Conservation (phyloP, 2,888 invertebrate species). For the Linnaemya vulpina region DNA sequence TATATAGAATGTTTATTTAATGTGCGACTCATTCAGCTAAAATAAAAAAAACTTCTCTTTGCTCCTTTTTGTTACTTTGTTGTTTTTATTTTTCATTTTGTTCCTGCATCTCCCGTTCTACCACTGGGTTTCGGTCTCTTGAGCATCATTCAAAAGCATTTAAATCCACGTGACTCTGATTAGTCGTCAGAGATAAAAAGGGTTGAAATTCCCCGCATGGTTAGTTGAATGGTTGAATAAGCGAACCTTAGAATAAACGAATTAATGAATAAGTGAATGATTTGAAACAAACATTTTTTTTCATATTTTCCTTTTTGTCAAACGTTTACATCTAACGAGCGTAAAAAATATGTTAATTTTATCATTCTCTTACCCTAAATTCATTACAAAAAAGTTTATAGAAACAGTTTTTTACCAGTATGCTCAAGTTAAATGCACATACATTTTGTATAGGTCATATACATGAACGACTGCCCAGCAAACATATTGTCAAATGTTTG, state of each 20-base stretch:
- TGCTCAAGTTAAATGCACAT: conserved; percentile 20
- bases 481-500: conserved; percentile 2
- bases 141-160: conserved; percentile 69
- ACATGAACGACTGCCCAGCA: conserved; percentile 1
- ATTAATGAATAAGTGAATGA: conserved; percentile 53
- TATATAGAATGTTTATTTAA: conserved; percentile 57
- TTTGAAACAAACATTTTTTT: conserved; percentile 70
- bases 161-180: conserved; percentile 73
- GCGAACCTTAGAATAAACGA: conserved; percentile 38
- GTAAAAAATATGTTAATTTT: conserved; percentile 71
- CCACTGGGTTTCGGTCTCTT: conserved; percentile 41
- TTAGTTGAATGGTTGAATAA: conserved; percentile 56
- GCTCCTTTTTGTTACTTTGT: conserved; percentile 58
- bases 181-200: conserved; percentile 71
- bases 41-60: conserved; percentile 21
- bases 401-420: conserved; percentile 31
- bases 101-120: conserved; percentile 4
- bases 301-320: conserved; percentile 66
- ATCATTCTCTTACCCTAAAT: conserved; percentile 58
- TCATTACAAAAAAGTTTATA: conserved; percentile 5
- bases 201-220: conserved; percentile 70
- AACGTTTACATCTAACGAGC: conserved; percentile 68
- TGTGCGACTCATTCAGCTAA: conserved; percentile 60
- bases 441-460: conserved; percentile 14
- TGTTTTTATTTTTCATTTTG: conserved; percentile 36